Conservation (phyloP, 2,797 vertebrate species). For the Limnodromus scolopaceus region DNA sequence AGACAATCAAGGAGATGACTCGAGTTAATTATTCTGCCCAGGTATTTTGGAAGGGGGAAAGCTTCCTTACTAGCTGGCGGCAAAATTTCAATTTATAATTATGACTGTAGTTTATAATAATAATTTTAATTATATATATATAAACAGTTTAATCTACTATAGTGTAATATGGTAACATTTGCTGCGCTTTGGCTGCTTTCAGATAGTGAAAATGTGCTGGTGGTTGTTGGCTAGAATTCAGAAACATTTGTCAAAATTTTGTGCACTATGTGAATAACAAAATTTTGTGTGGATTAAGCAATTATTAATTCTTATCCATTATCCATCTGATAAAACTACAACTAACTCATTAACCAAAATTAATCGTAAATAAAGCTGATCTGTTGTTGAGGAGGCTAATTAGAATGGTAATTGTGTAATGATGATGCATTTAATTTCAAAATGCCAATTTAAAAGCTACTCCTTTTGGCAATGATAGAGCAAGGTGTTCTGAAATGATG, state of each 20-base stretch:
- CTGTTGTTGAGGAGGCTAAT: constrained; percentile 63
- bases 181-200: constrained; percentile 66
- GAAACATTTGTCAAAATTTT: constrained; percentile 62
- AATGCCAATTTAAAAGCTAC: constrained; percentile 30
- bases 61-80: neutral
- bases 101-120: constrained; percentile 50
- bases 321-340: constrained; percentile 69
- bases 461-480: neutral
- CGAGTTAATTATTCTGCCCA: neutral
- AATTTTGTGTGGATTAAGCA: constrained; percentile 63
- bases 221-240: constrained; percentile 54
- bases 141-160: constrained; percentile 59
- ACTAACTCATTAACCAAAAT: constrained; percentile 76
- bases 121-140: constrained; percentile 58
- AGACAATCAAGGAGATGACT: neutral
- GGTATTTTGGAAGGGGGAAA: neutral
- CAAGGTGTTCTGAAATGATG: constrained; percentile 1
- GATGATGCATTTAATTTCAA: constrained; percentile 40
- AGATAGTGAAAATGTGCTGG: constrained; percentile 58
- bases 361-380: constrained; percentile 71
- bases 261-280: constrained; percentile 45
- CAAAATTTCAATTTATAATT: constrained; percentile 5
- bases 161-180: constrained; percentile 54
- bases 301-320: constrained; percentile 69
- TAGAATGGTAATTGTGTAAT: constrained; percentile 53